Conservation (phyloP, 2,888 invertebrate genomes). For the Callyntrura guangdongensis region DNA sequence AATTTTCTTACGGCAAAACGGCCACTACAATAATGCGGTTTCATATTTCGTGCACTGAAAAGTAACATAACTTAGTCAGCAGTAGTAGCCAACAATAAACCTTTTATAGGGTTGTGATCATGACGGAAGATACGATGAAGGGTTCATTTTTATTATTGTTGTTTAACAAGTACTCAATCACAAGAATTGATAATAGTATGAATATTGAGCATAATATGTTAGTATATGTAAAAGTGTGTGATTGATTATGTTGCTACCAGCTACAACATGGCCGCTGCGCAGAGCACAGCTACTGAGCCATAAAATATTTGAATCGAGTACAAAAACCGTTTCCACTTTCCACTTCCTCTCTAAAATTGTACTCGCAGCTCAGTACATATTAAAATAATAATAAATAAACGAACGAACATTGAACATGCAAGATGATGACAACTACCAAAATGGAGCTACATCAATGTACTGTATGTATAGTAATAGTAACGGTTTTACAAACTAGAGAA, state of each 20-base stretch:
- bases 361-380: background rate
- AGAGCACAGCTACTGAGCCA: slow-evolving; percentile 5
- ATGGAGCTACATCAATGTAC: background rate
- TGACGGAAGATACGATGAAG: slow-evolving; percentile 42
- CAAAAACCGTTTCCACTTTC: slow-evolving; percentile 29
- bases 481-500: background rate
- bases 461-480: no score
- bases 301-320: slow-evolving; percentile 43
- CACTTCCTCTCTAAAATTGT: slow-evolving; percentile 31
- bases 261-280: background rate
- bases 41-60: background rate
- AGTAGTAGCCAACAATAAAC: slow-evolving; percentile 24
- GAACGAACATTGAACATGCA: slow-evolving; percentile 19
- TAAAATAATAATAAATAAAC: slow-evolving; percentile 30
- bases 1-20: slow-evolving; percentile 36
- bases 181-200: background rate
- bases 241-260: slow-evolving; percentile 14
- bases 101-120: slow-evolving; percentile 8
- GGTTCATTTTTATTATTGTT: slow-evolving; percentile 46
- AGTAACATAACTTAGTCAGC: slow-evolving; percentile 21
- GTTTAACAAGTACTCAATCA: slow-evolving; percentile 17
- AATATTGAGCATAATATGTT: background rate
- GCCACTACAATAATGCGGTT: slow-evolving; percentile 39
- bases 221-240: slow-evolving; percentile 4
- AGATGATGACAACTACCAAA: background rate